Base-by-base conservation (phyloP, 2,113 vertebrate species). In the Halichoerus grypus region DNA sequence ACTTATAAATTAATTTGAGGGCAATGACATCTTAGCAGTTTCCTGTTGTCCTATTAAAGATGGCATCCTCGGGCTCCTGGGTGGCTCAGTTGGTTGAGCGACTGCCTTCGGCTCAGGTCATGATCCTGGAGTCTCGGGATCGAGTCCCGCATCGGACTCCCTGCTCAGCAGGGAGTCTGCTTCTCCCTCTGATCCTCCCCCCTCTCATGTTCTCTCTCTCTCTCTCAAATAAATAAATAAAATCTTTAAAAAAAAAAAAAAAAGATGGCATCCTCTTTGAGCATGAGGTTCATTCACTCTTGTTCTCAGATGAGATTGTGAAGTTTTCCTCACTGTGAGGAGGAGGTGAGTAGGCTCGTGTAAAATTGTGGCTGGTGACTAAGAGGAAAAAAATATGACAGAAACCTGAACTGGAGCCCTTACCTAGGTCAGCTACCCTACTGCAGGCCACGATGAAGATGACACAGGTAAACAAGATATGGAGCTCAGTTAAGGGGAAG, bases 1-100 rank as follows among this genome's bases (percentile, higher is more conserved):
- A 55, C 19, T 96, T 88, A 39, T 71, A 77, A 85, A 55, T 89
- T 79, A 65, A 63, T 72, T 53, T 91, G 90, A 84, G 51, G 82
- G 36, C 51, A 53, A 42, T 61, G 80, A 71, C 46, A 83, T 82
- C 11, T 79, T 69, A 55, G 84, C 31, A 87, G 49, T 24, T 28
- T 33, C 72, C 2, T 61, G 13, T 11, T 21, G 49, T 81, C 51
- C 26, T 55, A 13, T 22, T 36, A 72, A 90, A 94, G 69, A 86
- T 63, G 15, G 16, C 46, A 67, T 59, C 39, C 26, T 42, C 12
- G 36, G 36, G 36, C 36, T 2, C 36, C 36, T 36, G 36, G 36
- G 36, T 36, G 36, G 36, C 36, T 36, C 36, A 36, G 36, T 36
- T 36, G 36, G 36, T 36, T 36, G 36, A 36, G 36, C 36, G 36